Conservation (phyloP, 2,888 invertebrate genomes). For the Trachelus iudaicus region DNA sequence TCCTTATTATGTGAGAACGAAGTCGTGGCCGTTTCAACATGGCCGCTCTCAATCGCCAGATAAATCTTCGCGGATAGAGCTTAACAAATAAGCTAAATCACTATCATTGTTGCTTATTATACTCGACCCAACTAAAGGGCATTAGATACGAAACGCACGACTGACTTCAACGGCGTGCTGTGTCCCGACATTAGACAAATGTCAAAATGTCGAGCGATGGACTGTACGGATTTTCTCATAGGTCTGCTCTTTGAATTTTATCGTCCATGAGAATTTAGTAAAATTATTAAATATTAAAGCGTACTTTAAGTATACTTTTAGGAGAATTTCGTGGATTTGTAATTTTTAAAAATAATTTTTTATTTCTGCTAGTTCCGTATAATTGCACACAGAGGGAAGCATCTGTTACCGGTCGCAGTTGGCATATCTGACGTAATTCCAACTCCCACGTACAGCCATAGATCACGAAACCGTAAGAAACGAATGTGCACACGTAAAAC, state of each 20-base stretch:
- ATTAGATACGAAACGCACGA: background rate
- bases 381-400: constrained; percentile 27
- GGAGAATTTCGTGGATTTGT: background rate
- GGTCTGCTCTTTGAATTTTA: background rate
- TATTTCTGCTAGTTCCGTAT: constrained; percentile 33
- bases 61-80: background rate
- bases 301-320: background rate
- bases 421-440: constrained; percentile 42
- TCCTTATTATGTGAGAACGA: background rate
- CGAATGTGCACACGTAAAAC: constrained; percentile 44
- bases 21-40: background rate
- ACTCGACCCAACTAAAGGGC: background rate
- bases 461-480: constrained; percentile 44
- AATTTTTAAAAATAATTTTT: constrained; percentile 3
- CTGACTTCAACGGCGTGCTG: background rate
- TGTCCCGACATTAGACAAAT: background rate
- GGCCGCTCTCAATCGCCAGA: background rate
- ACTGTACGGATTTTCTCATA: background rate
- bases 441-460: constrained; percentile 51
- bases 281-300: background rate
- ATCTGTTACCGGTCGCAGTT: constrained; percentile 22
- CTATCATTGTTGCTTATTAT: constrained; percentile 37
- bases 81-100: background rate
- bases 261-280: background rate
- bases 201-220: background rate